phyloP scores from a whole-genome alignment of 2,113 vertebrate genomes.

The Martes martes region DNA sequence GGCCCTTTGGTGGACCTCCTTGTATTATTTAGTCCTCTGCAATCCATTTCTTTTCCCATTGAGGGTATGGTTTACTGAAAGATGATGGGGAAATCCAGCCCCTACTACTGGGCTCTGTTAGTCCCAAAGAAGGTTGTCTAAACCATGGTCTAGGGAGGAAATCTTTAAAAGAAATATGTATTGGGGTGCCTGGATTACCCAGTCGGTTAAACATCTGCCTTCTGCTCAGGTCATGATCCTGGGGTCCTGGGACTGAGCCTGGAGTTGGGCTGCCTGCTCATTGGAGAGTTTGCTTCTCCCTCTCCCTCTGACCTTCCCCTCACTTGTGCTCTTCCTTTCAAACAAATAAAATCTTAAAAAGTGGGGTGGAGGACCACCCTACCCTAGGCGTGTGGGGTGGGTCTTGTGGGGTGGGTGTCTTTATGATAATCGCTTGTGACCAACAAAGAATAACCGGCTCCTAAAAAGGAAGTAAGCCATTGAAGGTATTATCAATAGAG shows the following conservation, averaged over 20 bases:
- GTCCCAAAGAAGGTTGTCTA: not conserved
- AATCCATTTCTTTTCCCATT: not conserved
- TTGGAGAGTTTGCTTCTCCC: not conserved
- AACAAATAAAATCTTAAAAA: not conserved
- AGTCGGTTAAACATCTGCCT: not conserved
- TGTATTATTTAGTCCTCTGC: not conserved
- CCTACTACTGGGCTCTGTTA: not conserved
- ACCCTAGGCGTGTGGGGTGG: too few relatives aligned
- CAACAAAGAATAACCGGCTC: too few relatives aligned
- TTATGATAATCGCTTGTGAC: too few relatives aligned
- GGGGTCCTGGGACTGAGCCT: not conserved
- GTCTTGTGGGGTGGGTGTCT: too few relatives aligned
- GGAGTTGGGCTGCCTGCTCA: not conserved
- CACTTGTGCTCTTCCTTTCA: not conserved
- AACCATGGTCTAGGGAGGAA: not conserved
- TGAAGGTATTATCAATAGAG: too few relatives aligned
- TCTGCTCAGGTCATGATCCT: not conserved
- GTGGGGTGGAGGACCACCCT: too few relatives aligned
- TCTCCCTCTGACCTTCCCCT: too few relatives aligned
- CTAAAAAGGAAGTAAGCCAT: too few relatives aligned
- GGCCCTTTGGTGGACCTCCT: not conserved
- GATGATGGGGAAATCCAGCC: not conserved
- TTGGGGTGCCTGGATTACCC: not conserved
- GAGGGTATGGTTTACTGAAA: not conserved
- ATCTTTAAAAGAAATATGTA: not conserved